Evolutionary conservation across 2,797 vertebrate genomes (phyloP), one percentile per base, ranked within the genome.

Genomic region (Phrynocephalus guinanensis): DNA sequence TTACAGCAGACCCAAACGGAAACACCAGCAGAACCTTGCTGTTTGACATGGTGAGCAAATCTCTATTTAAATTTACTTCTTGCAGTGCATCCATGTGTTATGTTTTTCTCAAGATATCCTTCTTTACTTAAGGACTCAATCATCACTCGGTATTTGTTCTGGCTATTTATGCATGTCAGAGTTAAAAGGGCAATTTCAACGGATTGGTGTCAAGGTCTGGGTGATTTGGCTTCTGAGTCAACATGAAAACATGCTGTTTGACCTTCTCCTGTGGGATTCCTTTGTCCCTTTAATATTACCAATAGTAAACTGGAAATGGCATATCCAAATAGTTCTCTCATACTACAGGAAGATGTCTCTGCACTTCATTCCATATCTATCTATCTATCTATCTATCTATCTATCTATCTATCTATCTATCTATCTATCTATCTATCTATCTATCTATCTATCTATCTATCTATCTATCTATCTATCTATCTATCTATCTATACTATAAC

Each of bases 1-100:
- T 86, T 91, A 84, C 82, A 66, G 38, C 66, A 87, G 48, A 50
- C 16, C 15, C 38, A 91, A 90, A 87, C 83, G 48, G 91, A 85
- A 82, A 68, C 9, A 33, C 18, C 13, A n/a, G 5, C 26, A 75
- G 33, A 48, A 5, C 52, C 38, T 85, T 50, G 10, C 28, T 75
- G 77, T 13, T 56, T 10, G 52, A 9, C 52, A 56, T 56, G 52
- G 11, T 56, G 52, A 56, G 10, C 0, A 0, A 88, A 89, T 93
- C 16, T 60, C 85, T 33, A 56, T 86, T 91, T 89, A 87, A 86
- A 84, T 80, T 18, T 76, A 73, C 2, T 68, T 92, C 89, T 63
- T 86, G 71, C 24, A 33, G 26, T 50, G 28, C 8, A 84, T 71
- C 13, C 85, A 1, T 30, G 11, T 24, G 77, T 66, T 56, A 15